Percentiles rank a stretch among this genome's conserved stretches.
Conservation (phyloP, 2,888 invertebrate genomes). For the Pinctada fucata region DNA sequence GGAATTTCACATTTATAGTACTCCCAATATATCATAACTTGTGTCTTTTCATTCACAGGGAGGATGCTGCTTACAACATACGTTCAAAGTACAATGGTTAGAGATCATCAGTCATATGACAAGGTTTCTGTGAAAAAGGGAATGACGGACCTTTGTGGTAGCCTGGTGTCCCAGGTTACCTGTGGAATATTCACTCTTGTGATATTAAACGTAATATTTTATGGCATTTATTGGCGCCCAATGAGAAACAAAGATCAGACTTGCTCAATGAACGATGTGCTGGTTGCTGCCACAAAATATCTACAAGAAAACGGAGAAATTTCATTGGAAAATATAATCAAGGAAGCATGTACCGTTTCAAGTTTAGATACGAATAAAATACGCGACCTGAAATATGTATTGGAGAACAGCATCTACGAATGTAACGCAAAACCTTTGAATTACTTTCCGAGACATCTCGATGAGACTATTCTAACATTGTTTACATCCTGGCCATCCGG, state of each 20-base stretch:
- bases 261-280: background rate
- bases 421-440: conserved; percentile 1
- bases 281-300: background rate
- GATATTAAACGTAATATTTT: background rate
- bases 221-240: background rate
- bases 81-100: no score
- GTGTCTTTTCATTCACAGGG: no score
- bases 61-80: no score
- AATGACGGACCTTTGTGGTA: background rate
- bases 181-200: background rate
- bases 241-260: background rate
- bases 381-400: background rate
- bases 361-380: background rate
- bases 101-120: no score
- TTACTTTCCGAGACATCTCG: background rate
- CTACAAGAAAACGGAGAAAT: background rate
- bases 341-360: background rate
- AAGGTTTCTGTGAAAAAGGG: no score
- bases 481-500: conserved; percentile 35
- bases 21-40: no score
- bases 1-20: no score
- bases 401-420: background rate
- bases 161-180: background rate
- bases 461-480: conserved; percentile 29
- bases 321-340: background rate